Evolutionary conservation across 1,140 invertebrate genomes (phyloP).

Genomic region (Caerostris darwini): DNA sequence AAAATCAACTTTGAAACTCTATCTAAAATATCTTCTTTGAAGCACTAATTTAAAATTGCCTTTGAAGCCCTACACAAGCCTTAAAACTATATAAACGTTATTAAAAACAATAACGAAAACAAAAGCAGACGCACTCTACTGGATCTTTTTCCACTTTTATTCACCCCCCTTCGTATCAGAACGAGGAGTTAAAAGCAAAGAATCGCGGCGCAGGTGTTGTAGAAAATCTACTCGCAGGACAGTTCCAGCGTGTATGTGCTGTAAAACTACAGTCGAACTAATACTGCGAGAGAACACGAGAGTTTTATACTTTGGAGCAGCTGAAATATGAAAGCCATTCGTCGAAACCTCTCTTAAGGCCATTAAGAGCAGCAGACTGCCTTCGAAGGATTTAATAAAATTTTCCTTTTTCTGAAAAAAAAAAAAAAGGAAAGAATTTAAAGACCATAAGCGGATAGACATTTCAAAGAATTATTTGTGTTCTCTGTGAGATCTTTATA

Average conservation of each 20-base stretch:
- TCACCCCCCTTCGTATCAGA: background rate
- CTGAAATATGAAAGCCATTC: slow-evolving; percentile 24
- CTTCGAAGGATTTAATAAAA: slow-evolving; percentile 20
- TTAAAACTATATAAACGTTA: background rate
- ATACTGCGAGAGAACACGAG: background rate
- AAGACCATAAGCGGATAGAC: background rate
- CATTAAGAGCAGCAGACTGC: slow-evolving; percentile 8
- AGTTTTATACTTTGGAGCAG: background rate
- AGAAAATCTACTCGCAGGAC: background rate
- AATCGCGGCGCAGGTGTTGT: background rate
- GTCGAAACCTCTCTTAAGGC: background rate
- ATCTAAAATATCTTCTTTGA: no score
- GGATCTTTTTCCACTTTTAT: background rate
- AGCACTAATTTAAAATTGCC: no score
- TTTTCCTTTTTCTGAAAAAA: background rate
- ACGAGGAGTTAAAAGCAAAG: background rate
- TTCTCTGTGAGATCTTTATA: slow-evolving; percentile 1
- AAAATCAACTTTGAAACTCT: no score
- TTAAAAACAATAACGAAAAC: background rate
- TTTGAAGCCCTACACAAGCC: no score
- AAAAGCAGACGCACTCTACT: background rate
- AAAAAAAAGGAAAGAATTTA: background rate
- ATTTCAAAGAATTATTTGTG: background rate
- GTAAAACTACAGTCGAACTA: background rate
- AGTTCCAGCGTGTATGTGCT: background rate